A percentile compares a stretch with the other conserved stretches of the same genome.
Evolutionary conservation across 2,888 invertebrate genomes (phyloP).

Genomic region (Baronia brevicornis): DNA sequence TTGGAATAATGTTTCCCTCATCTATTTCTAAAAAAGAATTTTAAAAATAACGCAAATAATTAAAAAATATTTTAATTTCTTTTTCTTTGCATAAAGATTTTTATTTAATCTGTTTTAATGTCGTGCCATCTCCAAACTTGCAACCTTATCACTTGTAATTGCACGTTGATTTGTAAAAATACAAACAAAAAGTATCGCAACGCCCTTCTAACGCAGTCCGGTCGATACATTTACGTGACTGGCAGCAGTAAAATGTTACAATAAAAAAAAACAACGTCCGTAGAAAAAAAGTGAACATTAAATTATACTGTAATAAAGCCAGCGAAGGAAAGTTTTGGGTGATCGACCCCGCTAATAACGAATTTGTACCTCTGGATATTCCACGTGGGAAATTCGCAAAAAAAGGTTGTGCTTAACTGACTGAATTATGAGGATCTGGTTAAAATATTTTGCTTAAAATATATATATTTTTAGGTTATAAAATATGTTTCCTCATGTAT

Average conservation of each 20-base stretch:
- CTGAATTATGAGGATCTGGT: constrained; percentile 4
- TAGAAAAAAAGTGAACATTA: constrained; percentile 62
- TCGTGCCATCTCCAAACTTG: too few species aligned
- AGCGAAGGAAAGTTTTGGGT: constrained; percentile 50
- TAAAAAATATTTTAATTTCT: too few species aligned
- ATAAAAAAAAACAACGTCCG: constrained; percentile 50
- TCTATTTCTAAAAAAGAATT: too few species aligned
- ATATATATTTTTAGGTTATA: neutral
- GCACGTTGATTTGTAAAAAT: constrained; percentile 22
- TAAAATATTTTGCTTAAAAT: neutral
- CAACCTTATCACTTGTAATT: constrained; percentile 4
- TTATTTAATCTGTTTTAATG: too few species aligned
- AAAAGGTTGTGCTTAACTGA: constrained; percentile 20
- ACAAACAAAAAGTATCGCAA: constrained; percentile 18
- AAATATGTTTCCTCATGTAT: neutral
- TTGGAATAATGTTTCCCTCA: too few species aligned
- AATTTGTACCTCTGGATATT: constrained; percentile 46
- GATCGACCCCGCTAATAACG: constrained; percentile 53
- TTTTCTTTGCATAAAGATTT: too few species aligned
- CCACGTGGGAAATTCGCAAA: constrained; percentile 67
- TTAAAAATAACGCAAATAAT: too few species aligned
- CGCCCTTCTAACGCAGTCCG: constrained; percentile 26
- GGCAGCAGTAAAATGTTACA: constrained; percentile 53
- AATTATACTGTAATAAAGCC: constrained; percentile 65
- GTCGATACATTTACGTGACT: constrained; percentile 70